phyloP scores from a whole-genome alignment of 2,888 invertebrate species.

The Lomographa bimaculata region DNA sequence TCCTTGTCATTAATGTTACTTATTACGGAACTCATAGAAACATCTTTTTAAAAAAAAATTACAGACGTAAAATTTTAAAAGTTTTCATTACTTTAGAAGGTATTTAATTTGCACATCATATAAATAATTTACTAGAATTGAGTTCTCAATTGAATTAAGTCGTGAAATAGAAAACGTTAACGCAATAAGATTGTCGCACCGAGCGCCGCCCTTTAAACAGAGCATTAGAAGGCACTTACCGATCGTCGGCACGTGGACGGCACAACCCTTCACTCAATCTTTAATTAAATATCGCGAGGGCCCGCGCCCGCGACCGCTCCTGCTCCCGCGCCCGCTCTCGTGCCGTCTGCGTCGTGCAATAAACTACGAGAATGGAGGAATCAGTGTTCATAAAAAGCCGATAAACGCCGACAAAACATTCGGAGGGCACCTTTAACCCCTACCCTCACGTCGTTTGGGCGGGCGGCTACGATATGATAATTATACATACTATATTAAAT shows the following conservation, averaged over 20 bases:
- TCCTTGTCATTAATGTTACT: too few relatives aligned
- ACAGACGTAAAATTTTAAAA: too few relatives aligned
- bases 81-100: too few relatives aligned
- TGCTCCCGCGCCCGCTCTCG: conserved; percentile 19
- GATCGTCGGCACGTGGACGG: conserved; percentile 17
- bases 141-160: too few relatives aligned
- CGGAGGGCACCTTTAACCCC: conserved; percentile 30
- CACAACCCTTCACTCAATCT: conserved; percentile 45
- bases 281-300: conserved; percentile 48
- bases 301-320: conserved; percentile 18
- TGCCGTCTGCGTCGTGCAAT: conserved; percentile 34
- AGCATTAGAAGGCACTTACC: conserved; percentile 16
- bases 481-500: too few relatives aligned
- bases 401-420: conserved; percentile 39
- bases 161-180: too few relatives aligned
- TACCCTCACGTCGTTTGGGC: conserved; percentile 9
- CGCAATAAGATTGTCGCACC: conserved; percentile 23
- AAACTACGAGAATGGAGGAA: conserved; percentile 54
- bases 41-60: too few relatives aligned
- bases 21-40: too few relatives aligned
- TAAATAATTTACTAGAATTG: too few relatives aligned
- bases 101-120: too few relatives aligned
- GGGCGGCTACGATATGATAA: too few relatives aligned
- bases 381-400: conserved; percentile 53
- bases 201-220: conserved; percentile 17